These are phyloP conservation scores for Planococcus citri DNA, from an alignment of 1,140 invertebrate genomes.

Conservation along the genomic window DNA sequence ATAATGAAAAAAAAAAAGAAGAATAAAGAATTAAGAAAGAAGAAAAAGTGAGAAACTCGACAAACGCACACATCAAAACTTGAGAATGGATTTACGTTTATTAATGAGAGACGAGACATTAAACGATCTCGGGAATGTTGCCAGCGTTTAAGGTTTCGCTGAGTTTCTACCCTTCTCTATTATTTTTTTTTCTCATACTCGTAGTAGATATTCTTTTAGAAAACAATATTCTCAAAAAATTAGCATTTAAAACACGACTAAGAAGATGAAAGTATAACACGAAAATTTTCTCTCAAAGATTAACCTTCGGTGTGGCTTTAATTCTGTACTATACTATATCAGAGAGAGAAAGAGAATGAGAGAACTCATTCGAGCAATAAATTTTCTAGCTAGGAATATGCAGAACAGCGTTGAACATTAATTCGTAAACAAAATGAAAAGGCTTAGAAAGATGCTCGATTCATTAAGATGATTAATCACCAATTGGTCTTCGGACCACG, in stretches of 20 bases:
- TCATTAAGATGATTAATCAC: neutral
- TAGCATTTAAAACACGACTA: neutral
- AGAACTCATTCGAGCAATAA: neutral
- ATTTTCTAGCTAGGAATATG: neutral
- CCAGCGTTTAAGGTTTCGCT: neutral
- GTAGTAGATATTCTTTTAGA: neutral
- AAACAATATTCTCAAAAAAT: neutral
- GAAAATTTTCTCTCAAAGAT: neutral
- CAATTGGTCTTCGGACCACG: too few relatives aligned
- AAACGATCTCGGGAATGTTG: slow-evolving; percentile 4
- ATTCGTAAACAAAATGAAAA: neutral
- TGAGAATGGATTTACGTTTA: slow-evolving; percentile 15
- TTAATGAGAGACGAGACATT: slow-evolving; percentile 13
- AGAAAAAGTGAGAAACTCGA: neutral
- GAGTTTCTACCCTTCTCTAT: neutral
- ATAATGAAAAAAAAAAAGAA: slow-evolving; percentile 3
- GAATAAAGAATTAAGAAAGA: too few relatives aligned
- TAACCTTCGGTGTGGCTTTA: neutral
- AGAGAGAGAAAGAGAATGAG: neutral
- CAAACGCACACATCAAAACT: too few relatives aligned
- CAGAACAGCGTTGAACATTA: neutral
- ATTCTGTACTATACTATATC: neutral
- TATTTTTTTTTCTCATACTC: slow-evolving; percentile 12
- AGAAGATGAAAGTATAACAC: neutral
- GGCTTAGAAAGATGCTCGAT: neutral